Conservation (phyloP, 2,888 invertebrate genomes). For the Phrixothrix hirtus region DNA sequence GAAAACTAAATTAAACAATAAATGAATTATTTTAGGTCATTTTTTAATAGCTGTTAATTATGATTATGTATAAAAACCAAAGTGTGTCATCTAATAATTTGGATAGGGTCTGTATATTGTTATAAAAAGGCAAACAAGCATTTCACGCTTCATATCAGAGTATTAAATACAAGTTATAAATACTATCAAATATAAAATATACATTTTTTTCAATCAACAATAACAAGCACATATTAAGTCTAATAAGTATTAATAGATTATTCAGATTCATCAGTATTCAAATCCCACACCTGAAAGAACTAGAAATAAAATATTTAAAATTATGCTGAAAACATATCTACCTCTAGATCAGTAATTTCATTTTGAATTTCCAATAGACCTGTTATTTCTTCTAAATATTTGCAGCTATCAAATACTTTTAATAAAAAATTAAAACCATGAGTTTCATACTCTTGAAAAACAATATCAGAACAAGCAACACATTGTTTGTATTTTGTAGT, state of each 20-base stretch:
- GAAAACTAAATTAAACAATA: too few relatives aligned
- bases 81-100: too few relatives aligned
- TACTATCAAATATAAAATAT: too few relatives aligned
- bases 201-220: too few relatives aligned
- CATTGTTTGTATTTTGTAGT: constrained; percentile 87
- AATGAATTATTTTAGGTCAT: too few relatives aligned
- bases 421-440: constrained; percentile 74
- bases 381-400: constrained; percentile 83
- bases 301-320: background rate
- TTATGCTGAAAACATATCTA: constrained; percentile 10
- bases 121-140: too few relatives aligned
- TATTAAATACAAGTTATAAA: too few relatives aligned
- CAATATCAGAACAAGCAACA: constrained; percentile 82
- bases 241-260: constrained; percentile 3
- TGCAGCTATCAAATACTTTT: constrained; percentile 78
- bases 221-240: background rate
- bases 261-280: constrained; percentile 22
- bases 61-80: too few relatives aligned
- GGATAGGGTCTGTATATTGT: too few relatives aligned
- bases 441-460: constrained; percentile 58
- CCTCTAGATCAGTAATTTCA: constrained; percentile 35
- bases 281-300: constrained; percentile 26
- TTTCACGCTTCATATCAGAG: too few relatives aligned
- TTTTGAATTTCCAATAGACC: constrained; percentile 71
- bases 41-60: too few relatives aligned